Evolutionary conservation across 1,140 invertebrate species (phyloP).

Genomic region (silkworm (Bombyx mori)): ASM3026992v2 NC_085115.1:8017501-8018000

Average conservation of each 20-base stretch:
- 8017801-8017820: no score
- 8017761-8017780: background rate
- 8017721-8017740: constrained; percentile 38
- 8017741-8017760: constrained; percentile 42
- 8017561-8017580: background rate
- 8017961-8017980: no score
- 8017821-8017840: no score
- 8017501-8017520: constrained; percentile 33
- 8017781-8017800: no score
- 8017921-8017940: no score
- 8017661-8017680: constrained; percentile 32
- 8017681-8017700: constrained; percentile 32
- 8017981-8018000: no score
- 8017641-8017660: constrained; percentile 21
- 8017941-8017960: no score
- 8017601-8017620: constrained; percentile 31
- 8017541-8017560: background rate
- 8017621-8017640: constrained; percentile 43
- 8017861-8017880: no score
- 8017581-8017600: constrained; percentile 12
- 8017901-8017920: no score
- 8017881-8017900: no score
- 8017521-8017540: background rate
- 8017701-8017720: constrained; percentile 28
- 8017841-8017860: no score